A percentile compares a stretch with the other conserved stretches of the same genome.
These are phyloP conservation scores for Sardina pilchardus DNA, from an alignment of 2,113 vertebrate genomes.

Conservation along the genomic window DNA sequence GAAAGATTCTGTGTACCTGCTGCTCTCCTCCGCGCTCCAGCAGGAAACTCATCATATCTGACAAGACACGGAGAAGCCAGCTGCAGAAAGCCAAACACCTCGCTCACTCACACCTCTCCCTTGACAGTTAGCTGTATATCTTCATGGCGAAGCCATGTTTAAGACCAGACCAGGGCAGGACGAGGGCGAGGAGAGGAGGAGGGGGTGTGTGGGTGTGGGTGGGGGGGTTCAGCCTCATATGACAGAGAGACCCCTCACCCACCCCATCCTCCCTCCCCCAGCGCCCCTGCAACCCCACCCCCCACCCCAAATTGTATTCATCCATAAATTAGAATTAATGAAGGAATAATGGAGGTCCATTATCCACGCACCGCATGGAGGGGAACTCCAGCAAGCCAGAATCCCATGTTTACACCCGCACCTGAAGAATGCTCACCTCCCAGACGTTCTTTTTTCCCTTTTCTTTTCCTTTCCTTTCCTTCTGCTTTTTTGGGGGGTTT, in stretches of 20 bases:
- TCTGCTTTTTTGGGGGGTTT: neutral
- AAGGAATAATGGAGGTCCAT: neutral
- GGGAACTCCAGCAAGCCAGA: conserved; percentile 3
- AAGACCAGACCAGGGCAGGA: neutral
- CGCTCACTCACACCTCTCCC: neutral
- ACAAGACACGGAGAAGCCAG: conserved; percentile 8
- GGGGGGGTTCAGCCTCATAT: neutral
- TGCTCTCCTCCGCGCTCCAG: neutral
- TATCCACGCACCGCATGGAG: neutral
- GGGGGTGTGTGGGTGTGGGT: neutral
- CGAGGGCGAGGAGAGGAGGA: neutral
- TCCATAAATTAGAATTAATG: conserved; percentile 20
- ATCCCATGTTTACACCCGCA: neutral
- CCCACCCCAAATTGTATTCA: conserved; percentile 7
- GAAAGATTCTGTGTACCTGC: neutral
- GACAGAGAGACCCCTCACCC: neutral
- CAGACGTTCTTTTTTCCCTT: neutral
- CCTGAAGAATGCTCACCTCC: neutral
- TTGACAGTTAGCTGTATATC: neutral
- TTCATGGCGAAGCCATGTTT: neutral
- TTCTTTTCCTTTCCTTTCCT: too few species aligned
- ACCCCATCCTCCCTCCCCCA: neutral
- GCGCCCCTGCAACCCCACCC: neutral
- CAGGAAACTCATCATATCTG: conserved; percentile 18
- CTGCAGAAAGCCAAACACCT: conserved; percentile 15